phyloP scores from a whole-genome alignment of 2,797 vertebrate species.

The Cichlasoma orientale region DNA sequence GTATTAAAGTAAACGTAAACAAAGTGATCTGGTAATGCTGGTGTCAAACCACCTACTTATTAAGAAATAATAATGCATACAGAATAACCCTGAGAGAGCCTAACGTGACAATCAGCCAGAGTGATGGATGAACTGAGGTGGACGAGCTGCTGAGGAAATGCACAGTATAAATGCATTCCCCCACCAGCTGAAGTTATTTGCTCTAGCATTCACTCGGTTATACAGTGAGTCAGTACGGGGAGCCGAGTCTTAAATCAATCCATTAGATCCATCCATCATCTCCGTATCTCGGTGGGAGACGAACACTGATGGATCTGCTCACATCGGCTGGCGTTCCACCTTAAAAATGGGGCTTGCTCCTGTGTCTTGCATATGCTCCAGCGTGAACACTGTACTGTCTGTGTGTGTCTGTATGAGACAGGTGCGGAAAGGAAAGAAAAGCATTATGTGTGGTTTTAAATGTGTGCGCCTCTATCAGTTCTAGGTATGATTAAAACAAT shows the following conservation, averaged over 20 bases:
- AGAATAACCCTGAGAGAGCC: conserved; percentile 48
- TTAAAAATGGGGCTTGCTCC: conserved; percentile 48
- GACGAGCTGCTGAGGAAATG: conserved; percentile 50
- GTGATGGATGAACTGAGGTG: conserved; percentile 69
- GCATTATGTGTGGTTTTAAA: conserved; percentile 6
- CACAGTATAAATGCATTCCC: conserved; percentile 39
- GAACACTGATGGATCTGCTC: conserved; percentile 76
- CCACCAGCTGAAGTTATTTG: conserved; percentile 56
- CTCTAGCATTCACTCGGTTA: conserved; percentile 52
- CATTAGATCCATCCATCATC: conserved; percentile 80
- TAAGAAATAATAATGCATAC: conserved; percentile 59
- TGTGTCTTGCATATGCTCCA: conserved; percentile 25
- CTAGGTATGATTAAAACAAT: conserved; percentile 11
- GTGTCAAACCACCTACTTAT: conserved; percentile 52
- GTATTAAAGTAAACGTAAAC: conserved; percentile 26
- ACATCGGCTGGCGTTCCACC: conserved; percentile 60
- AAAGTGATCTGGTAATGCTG: conserved; percentile 14
- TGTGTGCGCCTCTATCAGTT: background rate
- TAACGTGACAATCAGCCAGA: conserved; percentile 46
- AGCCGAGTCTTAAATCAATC: conserved; percentile 72
- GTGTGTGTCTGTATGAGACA: background rate
- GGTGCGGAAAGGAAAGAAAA: background rate
- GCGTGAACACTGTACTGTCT: background rate
- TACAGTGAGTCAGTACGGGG: conserved; percentile 64
- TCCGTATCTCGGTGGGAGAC: conserved; percentile 74